phyloP scores from a whole-genome alignment of 2,113 vertebrate genomes.

The Solenodon paradoxus region DNA sequence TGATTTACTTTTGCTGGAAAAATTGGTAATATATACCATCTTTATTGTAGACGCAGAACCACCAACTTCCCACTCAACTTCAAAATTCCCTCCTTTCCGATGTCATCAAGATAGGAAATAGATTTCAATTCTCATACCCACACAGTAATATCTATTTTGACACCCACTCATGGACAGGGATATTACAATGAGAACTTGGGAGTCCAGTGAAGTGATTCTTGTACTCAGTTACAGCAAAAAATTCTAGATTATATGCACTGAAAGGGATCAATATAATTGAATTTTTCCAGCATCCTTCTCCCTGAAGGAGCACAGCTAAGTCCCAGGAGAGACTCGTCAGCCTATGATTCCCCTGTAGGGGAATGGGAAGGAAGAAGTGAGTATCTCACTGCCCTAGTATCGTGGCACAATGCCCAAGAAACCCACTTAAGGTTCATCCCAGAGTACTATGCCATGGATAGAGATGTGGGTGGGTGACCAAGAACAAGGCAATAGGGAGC shows the following conservation, averaged over 20 bases:
- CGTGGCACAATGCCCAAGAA: background rate
- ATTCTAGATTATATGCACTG: background rate
- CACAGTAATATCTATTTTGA: background rate
- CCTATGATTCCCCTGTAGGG: background rate
- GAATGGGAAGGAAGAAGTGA: background rate
- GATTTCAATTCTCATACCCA: background rate
- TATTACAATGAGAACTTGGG: background rate
- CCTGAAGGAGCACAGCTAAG: background rate
- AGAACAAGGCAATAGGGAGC: background rate
- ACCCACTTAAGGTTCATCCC: background rate
- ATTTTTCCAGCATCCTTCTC: background rate
- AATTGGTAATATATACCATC: background rate
- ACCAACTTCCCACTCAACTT: background rate
- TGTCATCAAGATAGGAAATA: background rate
- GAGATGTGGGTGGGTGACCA: too few species aligned
- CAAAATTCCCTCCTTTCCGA: background rate
- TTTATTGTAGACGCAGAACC: too few species aligned
- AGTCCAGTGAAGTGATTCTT: background rate
- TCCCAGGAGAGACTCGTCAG: background rate
- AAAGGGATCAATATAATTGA: too few species aligned
- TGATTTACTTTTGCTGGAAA: background rate
- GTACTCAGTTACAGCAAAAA: background rate
- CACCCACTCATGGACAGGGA: background rate
- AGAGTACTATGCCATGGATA: too few species aligned
- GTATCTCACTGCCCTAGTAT: too few species aligned